Evolutionary conservation across 2,888 invertebrate genomes (phyloP).

Genomic region (Muschampia staudingeri): DNA sequence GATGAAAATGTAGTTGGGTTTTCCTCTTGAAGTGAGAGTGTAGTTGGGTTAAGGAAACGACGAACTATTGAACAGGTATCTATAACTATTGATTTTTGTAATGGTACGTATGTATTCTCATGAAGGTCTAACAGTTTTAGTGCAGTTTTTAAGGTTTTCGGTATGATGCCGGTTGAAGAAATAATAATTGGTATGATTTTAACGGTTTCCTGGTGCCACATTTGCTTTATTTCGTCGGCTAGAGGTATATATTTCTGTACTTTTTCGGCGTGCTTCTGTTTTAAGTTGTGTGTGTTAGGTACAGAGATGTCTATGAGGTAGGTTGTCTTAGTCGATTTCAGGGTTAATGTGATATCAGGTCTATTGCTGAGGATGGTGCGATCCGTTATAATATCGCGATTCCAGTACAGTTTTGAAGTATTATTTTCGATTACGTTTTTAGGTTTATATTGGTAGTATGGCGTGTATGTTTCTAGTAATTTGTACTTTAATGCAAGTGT

Average conservation of each 20-base stretch:
- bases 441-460: constrained; percentile 22
- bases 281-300: constrained; percentile 32
- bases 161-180: too few relatives aligned
- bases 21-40: background rate
- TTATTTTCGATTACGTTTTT: constrained; percentile 36
- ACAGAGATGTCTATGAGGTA: constrained; percentile 30
- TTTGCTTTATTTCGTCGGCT: constrained; percentile 21
- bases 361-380: constrained; percentile 32
- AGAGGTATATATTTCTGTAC: constrained; percentile 27
- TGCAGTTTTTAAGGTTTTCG: background rate
- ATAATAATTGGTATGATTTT: too few relatives aligned
- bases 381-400: constrained; percentile 32
- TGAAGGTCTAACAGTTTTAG: background rate
- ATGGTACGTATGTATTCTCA: constrained; percentile 12
- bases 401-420: constrained; percentile 19
- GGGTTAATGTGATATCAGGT: constrained; percentile 34
- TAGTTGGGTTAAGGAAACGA: constrained; percentile 4
- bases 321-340: constrained; percentile 22
- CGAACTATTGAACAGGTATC: constrained; percentile 25
- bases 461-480: constrained; percentile 50
- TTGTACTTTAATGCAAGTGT: constrained; percentile 74
- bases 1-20: background rate
- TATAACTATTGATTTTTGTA: constrained; percentile 27
- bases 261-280: constrained; percentile 33
- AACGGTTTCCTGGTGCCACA: background rate